These are phyloP conservation scores for Ichneumoninae sp. DNA, from an alignment of 2,888 invertebrate species.

Conservation along the genomic window DNA sequence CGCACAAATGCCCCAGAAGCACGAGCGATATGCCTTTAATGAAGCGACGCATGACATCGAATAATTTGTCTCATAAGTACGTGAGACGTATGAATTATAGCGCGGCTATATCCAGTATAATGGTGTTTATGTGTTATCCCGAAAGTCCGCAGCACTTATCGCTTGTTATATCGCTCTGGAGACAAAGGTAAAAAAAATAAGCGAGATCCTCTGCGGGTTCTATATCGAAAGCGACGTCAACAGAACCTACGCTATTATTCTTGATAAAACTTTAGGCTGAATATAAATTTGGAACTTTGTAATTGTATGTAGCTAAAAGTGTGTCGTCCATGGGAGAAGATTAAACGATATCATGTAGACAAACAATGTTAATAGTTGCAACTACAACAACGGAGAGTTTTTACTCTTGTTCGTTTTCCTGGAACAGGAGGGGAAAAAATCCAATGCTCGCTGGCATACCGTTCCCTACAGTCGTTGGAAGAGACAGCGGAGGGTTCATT, in stretches of 20 bases:
- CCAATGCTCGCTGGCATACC: not conserved
- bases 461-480: not conserved
- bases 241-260: not conserved
- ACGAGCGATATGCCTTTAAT: slow-evolving; percentile 1
- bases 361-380: not conserved
- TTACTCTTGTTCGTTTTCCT: not conserved
- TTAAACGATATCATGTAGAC: not conserved
- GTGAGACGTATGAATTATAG: slow-evolving; percentile 9
- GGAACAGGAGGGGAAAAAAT: not conserved
- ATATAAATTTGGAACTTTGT: not conserved
- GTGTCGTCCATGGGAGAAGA: not conserved
- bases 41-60: not conserved
- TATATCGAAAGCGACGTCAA: not conserved
- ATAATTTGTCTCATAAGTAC: slow-evolving; percentile 5
- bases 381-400: not conserved
- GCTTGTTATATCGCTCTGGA: slow-evolving; percentile 6
- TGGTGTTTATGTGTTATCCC: not conserved
- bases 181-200: not conserved
- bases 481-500: not conserved
- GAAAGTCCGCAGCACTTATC: not conserved
- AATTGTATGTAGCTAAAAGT: not conserved
- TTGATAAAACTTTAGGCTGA: not conserved
- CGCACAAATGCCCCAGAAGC: slow-evolving; percentile 10
- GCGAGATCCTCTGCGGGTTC: not conserved
- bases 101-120: not conserved